Evolutionary conservation across 2,113 vertebrate species (phyloP), one percentile per base, ranked within the genome.

Genomic region (Pithys albifrons): DNA sequence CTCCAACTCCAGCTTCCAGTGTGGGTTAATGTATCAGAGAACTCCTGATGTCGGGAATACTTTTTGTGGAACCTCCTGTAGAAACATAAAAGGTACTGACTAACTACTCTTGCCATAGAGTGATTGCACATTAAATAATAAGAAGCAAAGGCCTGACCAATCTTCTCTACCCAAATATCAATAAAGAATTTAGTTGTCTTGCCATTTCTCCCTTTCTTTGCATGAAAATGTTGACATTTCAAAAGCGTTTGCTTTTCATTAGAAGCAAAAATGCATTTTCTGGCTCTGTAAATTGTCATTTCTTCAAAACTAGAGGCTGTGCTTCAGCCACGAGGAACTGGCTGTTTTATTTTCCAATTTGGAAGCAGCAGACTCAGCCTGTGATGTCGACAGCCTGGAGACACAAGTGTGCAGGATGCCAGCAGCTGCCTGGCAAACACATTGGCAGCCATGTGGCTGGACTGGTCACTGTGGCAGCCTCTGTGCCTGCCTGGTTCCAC

Each of bases 71-170:
- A 58, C 3, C 4, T 52, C 11, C 19, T 59, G n/a, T 12, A 46
- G 27, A 46, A 48, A 58, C 12, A 10, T 25, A 12, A 61, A 39
- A 39, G 48, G 0, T 49, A 37, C 3, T 0, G 2, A 6, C 28
- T 66, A 46, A 31, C 15, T 46, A 0, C 27, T 67, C 33, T 35
- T 69, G 71, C 33, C 29, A 6, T 13, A 2, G 6, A 33, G 7
- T 19, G n/a, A 66, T 75, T 64, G 35, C 49, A 35, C 2, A 5
- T 81, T 48, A 15, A 89, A 39, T 20, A 61, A 24, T 9, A 83
- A 52, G 4, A 59, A 55, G 11, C 6, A 58, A 73, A 76, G 49
- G 6, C 49, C 33, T 69, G 43, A 54, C 3, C n/a, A 59, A 6
- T 14, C 35, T 72, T 37, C 13, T 37, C 18, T 71, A 23, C 17